These are phyloP conservation scores for Anastatus disparis DNA, from an alignment of 1,140 invertebrate species.

Conservation along the genomic window DNA sequence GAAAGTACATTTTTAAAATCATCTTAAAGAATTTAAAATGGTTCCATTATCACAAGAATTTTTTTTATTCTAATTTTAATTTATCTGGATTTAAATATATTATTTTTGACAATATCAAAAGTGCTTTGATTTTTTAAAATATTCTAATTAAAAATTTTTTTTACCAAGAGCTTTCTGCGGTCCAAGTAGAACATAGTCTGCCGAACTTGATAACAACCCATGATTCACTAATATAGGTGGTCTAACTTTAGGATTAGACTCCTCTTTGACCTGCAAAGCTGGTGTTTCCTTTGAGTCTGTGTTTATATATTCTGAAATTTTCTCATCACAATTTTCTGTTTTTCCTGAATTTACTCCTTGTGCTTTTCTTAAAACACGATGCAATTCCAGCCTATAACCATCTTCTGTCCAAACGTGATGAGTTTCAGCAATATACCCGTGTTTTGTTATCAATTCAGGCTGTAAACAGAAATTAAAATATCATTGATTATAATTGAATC, in stretches of 20 bases:
- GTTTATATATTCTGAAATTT: constrained; percentile 13
- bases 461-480: constrained; percentile 53
- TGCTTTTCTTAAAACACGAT: constrained; percentile 70
- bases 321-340: constrained; percentile 16
- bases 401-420: constrained; percentile 76
- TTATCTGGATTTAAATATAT: too few species aligned
- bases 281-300: constrained; percentile 13
- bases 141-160: constrained; percentile 28
- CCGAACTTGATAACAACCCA: constrained; percentile 78
- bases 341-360: constrained; percentile 32
- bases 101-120: too few species aligned
- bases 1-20: constrained; percentile 23
- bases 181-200: constrained; percentile 78
- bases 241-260: constrained; percentile 44
- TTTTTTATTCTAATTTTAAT: too few species aligned
- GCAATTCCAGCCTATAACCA: constrained; percentile 77
- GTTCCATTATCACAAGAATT: too few species aligned
- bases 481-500: background rate
- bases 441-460: constrained; percentile 66
- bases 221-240: constrained; percentile 77
- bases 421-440: constrained; percentile 74
- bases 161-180: constrained; percentile 74
- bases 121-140: too few species aligned
- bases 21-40: too few species aligned
- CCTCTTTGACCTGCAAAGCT: constrained; percentile 31